These are phyloP conservation scores for Meles meles DNA, from an alignment of 2,113 vertebrate genomes.

Conservation along the genomic window DNA sequence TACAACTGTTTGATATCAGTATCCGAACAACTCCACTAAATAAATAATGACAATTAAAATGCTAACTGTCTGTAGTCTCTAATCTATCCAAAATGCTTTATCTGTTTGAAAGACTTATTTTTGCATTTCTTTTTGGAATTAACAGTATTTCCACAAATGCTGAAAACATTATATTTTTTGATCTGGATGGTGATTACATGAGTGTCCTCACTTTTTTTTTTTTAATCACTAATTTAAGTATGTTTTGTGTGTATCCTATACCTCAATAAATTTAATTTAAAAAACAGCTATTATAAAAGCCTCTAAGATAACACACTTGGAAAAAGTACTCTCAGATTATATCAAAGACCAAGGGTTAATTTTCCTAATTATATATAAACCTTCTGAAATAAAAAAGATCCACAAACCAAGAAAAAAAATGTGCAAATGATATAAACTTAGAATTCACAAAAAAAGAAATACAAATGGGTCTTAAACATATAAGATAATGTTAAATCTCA, in stretches of 20 bases:
- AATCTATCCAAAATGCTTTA: not conserved
- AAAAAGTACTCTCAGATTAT: not conserved
- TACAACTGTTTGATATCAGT: not conserved
- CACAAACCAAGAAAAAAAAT: not conserved
- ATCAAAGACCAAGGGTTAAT: not conserved
- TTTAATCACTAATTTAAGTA: not conserved
- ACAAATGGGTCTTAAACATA: not conserved
- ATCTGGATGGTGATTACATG: not conserved
- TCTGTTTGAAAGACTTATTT: conserved; percentile 13
- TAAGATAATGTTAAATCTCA: not conserved
- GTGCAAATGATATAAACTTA: not conserved
- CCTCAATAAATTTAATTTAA: not conserved
- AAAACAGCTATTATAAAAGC: not conserved
- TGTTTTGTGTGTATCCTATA: not conserved
- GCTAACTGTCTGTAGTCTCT: not conserved
- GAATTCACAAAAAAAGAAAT: not conserved
- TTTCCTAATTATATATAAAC: not conserved
- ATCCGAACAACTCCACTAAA: not conserved
- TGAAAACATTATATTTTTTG: not conserved
- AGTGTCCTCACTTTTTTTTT: not conserved
- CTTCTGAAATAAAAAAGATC: not conserved
- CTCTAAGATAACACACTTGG: not conserved
- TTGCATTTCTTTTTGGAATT: not conserved
- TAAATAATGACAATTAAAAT: conserved; percentile 25
- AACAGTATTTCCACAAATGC: not conserved